Conservation (phyloP, 2,888 invertebrate genomes). For the Diadegma fenestrale region DNA sequence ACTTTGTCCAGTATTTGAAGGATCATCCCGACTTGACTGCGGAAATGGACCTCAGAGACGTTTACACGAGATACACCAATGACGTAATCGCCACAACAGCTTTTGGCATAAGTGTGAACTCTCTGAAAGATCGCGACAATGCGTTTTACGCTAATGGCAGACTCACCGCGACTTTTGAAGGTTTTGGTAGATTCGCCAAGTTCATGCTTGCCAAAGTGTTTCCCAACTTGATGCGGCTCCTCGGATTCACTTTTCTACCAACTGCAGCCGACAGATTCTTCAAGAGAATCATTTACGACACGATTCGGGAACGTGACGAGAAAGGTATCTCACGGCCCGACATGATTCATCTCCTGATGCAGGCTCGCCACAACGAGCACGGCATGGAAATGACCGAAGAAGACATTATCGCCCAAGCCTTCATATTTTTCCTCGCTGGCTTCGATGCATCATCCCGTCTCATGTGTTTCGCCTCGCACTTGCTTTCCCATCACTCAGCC, state of each 20-base stretch:
- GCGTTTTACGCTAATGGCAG: constrained; percentile 85
- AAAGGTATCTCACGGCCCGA: constrained; percentile 86
- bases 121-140: constrained; percentile 86
- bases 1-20: constrained; percentile 74
- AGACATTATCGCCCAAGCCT: constrained; percentile 85
- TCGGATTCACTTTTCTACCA: constrained; percentile 58
- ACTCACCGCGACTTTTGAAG: constrained; percentile 63
- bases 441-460: constrained; percentile 74
- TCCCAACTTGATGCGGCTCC: constrained; percentile 55
- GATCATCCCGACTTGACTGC: constrained; percentile 72
- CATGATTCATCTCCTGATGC: constrained; percentile 87
- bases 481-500: constrained; percentile 79
- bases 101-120: constrained; percentile 87
- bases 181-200: constrained; percentile 34
- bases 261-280: constrained; percentile 59
- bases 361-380: constrained; percentile 77
- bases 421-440: constrained; percentile 75
- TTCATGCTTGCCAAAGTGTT: constrained; percentile 15
- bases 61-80: constrained; percentile 86
- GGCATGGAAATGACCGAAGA: constrained; percentile 66
- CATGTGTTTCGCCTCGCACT: constrained; percentile 71
- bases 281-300: constrained; percentile 76
- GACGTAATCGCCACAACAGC: constrained; percentile 87
- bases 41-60: constrained; percentile 84
- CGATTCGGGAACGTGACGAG: constrained; percentile 82